phyloP scores from a whole-genome alignment of 2,113 vertebrate species.

The Colistium nudipinnis region DNA sequence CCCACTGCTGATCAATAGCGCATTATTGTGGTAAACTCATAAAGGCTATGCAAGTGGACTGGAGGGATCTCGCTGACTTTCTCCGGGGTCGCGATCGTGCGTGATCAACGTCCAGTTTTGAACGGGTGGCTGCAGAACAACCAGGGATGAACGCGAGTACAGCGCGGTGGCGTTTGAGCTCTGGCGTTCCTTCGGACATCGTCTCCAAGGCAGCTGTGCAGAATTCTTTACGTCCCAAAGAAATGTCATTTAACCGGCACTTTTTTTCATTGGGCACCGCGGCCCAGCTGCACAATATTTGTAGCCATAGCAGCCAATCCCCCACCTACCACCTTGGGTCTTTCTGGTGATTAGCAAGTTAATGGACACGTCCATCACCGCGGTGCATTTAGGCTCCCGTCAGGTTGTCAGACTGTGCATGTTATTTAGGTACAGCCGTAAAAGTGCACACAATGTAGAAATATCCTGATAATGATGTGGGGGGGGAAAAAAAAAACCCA shows the following conservation, averaged over 20 bases:
- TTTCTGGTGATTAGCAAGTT: slow-evolving; percentile 49
- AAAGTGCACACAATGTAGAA: background rate
- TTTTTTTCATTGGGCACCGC: slow-evolving; percentile 11
- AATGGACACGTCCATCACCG: slow-evolving; percentile 33
- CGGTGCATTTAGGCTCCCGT: slow-evolving; percentile 14
- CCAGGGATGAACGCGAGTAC: slow-evolving; percentile 14
- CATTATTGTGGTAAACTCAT: slow-evolving; percentile 51
- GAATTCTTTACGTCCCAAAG: too few species aligned
- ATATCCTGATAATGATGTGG: background rate
- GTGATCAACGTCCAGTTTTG: slow-evolving; percentile 59
- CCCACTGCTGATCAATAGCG: slow-evolving; percentile 56
- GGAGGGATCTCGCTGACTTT: slow-evolving; percentile 22
- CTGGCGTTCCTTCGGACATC: too few species aligned
- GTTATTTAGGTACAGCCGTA: slow-evolving; percentile 8
- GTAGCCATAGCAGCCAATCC: slow-evolving; percentile 63
- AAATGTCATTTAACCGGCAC: slow-evolving; percentile 15
- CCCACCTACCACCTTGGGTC: slow-evolving; percentile 36
- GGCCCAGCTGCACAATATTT: slow-evolving; percentile 4
- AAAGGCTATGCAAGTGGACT: slow-evolving; percentile 35
- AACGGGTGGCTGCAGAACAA: slow-evolving; percentile 31
- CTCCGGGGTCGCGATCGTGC: slow-evolving; percentile 38
- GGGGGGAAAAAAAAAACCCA: too few species aligned
- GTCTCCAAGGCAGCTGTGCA: too few species aligned
- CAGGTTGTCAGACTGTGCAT: slow-evolving; percentile 12
- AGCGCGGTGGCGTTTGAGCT: background rate